Evolutionary conservation across 2,113 vertebrate species (phyloP).

Genomic region (Galemys pyrenaicus): DNA sequence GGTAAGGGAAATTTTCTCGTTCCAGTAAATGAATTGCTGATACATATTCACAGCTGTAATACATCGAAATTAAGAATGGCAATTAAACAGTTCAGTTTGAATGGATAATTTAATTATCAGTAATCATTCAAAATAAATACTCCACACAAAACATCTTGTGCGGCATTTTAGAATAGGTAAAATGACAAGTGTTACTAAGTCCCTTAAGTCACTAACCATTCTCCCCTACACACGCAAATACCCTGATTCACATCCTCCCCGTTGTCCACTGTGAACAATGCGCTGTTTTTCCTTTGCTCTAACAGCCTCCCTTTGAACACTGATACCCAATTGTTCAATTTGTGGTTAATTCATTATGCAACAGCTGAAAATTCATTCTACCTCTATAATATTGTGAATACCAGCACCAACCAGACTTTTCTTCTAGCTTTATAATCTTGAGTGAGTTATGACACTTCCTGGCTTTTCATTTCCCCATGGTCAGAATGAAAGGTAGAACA

Average conservation of each 20-base stretch:
- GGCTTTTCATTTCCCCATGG: background rate
- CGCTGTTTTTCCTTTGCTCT: background rate
- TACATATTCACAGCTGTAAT: conserved; percentile 51
- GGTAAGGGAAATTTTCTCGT: conserved; percentile 68
- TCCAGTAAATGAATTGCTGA: conserved; percentile 66
- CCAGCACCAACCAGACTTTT: background rate
- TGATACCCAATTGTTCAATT: background rate
- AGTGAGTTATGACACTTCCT: background rate
- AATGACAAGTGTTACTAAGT: background rate
- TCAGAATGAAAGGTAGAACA: background rate
- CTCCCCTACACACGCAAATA: background rate
- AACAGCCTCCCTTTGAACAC: background rate
- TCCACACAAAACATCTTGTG: background rate
- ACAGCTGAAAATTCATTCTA: conserved; percentile 13
- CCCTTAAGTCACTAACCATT: background rate
- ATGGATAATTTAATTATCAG: background rate
- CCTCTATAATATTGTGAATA: background rate
- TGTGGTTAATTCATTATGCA: background rate
- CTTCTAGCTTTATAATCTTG: background rate
- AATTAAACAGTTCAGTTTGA: background rate
- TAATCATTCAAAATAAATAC: conserved; percentile 10
- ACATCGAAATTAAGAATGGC: background rate
- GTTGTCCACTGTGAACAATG: background rate
- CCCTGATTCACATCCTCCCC: background rate
- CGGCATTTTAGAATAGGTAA: background rate